Percentiles rank a stretch among this genome's conserved stretches.
phyloP scores from a whole-genome alignment of 2,797 vertebrate species.

The Xenopus petersii region DNA sequence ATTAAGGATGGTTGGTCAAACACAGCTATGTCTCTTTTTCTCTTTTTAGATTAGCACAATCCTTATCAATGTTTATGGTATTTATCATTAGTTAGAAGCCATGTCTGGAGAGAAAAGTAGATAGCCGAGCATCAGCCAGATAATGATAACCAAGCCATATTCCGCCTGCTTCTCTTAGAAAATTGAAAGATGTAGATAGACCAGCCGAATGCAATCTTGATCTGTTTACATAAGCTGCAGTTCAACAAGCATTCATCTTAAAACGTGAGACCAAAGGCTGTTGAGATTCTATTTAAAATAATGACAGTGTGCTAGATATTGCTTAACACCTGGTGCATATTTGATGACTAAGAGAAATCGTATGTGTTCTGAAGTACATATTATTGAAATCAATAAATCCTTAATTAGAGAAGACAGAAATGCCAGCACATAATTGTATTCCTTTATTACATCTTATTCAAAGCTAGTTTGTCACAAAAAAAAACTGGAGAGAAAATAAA shows the following conservation, averaged over 20 bases:
- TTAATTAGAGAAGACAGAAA: too few relatives aligned
- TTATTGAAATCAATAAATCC: too few relatives aligned
- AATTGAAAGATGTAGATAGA: neutral
- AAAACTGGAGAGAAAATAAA: too few relatives aligned
- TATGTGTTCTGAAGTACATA: too few relatives aligned
- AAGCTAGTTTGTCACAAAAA: too few relatives aligned
- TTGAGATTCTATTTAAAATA: slow-evolving; percentile 23
- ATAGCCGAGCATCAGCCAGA: slow-evolving; percentile 12
- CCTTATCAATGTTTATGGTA: neutral
- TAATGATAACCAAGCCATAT: slow-evolving; percentile 3
- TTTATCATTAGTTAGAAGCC: slow-evolving; percentile 9
- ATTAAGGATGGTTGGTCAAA: too few relatives aligned
- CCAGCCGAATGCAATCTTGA: neutral
- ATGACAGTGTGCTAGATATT: slow-evolving; percentile 3
- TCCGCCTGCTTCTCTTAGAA: neutral
- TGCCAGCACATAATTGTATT: too few relatives aligned
- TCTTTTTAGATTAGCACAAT: too few relatives aligned
- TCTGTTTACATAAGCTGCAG: slow-evolving; percentile 20
- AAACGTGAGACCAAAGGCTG: slow-evolving; percentile 14
- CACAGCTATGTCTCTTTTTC: too few relatives aligned
- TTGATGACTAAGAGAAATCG: too few relatives aligned
- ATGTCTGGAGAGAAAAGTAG: neutral
- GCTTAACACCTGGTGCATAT: too few relatives aligned
- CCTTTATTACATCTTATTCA: too few relatives aligned
- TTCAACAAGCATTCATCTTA: slow-evolving; percentile 25